Evolutionary conservation across 2,888 invertebrate species (phyloP).

Genomic region (Xylota segnis): DNA sequence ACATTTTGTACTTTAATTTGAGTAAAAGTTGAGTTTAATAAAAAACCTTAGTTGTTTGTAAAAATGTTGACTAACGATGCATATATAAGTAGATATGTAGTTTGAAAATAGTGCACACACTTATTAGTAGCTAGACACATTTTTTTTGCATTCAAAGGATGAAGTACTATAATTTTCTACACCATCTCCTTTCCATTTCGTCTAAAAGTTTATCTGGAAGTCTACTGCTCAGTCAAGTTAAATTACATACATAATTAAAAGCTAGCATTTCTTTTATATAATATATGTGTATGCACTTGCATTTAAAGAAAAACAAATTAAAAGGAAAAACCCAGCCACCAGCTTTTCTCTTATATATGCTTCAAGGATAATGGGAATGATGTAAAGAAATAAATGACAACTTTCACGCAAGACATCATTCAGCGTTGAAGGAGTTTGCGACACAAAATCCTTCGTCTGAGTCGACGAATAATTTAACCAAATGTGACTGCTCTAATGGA

Average conservation of each 20-base stretch:
- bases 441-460: slow-evolving; percentile 44
- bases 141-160: too few species aligned
- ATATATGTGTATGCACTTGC: neutral
- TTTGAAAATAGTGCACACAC: too few species aligned
- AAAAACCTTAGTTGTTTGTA: neutral
- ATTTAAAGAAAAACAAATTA: neutral
- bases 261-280: neutral
- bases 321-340: slow-evolving; percentile 4
- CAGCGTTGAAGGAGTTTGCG: slow-evolving; percentile 46
- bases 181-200: neutral
- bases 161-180: too few species aligned
- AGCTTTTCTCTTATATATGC: slow-evolving; percentile 6
- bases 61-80: neutral
- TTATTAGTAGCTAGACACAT: too few species aligned
- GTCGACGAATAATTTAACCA: slow-evolving; percentile 58
- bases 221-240: neutral
- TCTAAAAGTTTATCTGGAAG: neutral
- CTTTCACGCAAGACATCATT: slow-evolving; percentile 62
- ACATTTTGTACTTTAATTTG: neutral
- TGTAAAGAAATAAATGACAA: slow-evolving; percentile 64
- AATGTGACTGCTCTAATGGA: slow-evolving; percentile 61
- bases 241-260: slow-evolving; percentile 1
- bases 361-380: slow-evolving; percentile 45
- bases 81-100: too few species aligned
- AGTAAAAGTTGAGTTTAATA: neutral